Evolutionary conservation across 2,888 invertebrate species (phyloP).

Genomic region (Agriopis marginaria): DNA sequence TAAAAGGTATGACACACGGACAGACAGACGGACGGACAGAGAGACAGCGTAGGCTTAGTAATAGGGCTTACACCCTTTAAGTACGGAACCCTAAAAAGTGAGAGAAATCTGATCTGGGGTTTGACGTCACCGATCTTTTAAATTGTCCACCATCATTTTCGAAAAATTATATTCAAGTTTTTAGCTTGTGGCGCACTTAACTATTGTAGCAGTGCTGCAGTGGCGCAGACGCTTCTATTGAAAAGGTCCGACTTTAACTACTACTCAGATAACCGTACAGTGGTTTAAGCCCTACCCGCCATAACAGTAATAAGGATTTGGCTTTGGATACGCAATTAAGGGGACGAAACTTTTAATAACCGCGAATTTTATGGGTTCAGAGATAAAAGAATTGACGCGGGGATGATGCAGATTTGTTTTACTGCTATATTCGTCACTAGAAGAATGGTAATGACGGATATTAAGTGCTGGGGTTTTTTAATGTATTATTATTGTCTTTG

Average conservation of each 20-base stretch:
- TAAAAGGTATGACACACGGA: too few species aligned
- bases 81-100: too few species aligned
- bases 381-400: slow-evolving; percentile 51
- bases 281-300: slow-evolving; percentile 35
- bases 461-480: neutral
- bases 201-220: too few species aligned
- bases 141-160: too few species aligned
- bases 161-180: too few species aligned
- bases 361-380: slow-evolving; percentile 63
- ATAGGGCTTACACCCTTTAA: too few species aligned
- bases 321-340: slow-evolving; percentile 74
- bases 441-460: neutral
- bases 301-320: slow-evolving; percentile 70
- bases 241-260: slow-evolving; percentile 7
- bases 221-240: too few species aligned
- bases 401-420: slow-evolving; percentile 47
- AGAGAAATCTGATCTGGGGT: too few species aligned
- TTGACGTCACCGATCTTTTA: too few species aligned
- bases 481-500: neutral
- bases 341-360: slow-evolving; percentile 79
- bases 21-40: too few species aligned
- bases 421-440: slow-evolving; percentile 39
- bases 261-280: slow-evolving; percentile 14
- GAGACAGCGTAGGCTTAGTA: too few species aligned
- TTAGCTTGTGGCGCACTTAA: too few species aligned